Evolutionary conservation across 2,888 invertebrate species (phyloP), one percentile per base, ranked within the genome.

Genomic region (Agonopterix arenella): DNA sequence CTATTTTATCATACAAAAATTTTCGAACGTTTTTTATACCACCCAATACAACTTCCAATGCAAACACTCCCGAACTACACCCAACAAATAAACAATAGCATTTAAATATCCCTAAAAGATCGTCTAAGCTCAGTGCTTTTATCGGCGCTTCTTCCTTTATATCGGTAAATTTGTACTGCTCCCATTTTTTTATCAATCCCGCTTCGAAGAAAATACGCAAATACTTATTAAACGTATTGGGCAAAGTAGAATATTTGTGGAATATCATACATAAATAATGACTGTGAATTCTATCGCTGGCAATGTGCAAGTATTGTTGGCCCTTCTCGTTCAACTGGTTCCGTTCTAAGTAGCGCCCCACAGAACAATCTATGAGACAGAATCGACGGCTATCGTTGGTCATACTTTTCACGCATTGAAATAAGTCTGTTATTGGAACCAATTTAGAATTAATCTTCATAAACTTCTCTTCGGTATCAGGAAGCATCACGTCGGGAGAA

Each of bases 181-280:
- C 84, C 89, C 89, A 90, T 69, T 89, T 84, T 11, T 59, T 71
- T 44, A 90, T 63, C 8, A 90, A 62, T 0, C 90, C 90, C 1
- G 74, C 80, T 71, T 90, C 86, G 42, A 77, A 64, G 44, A 86
- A 64, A 13, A 49, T 64, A 55, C 76, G 66, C 54, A 86, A 63
- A 44, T 77, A 71, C 51, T 72, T 72, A 56, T 80, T 80, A 16
- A 74, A 76, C 11, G 66, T 57, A 2, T 71, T 67, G 0, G 81
- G 76, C 11, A 89, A 43, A 0, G 80, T 71, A 1, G 84, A 86
- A 60, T 88, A 51, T 59, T 73, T 80, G 0, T 72, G 70, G 4
- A 84, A 58, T 44, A 85, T 53, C 61, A 81, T 75, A 10, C 68
- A 73, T 18, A 89, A 63, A 56, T 83, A 88, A 55, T 82, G 69